Base-by-base conservation (phyloP, 2,888 invertebrate genomes). In the Neria commutata region DNA sequence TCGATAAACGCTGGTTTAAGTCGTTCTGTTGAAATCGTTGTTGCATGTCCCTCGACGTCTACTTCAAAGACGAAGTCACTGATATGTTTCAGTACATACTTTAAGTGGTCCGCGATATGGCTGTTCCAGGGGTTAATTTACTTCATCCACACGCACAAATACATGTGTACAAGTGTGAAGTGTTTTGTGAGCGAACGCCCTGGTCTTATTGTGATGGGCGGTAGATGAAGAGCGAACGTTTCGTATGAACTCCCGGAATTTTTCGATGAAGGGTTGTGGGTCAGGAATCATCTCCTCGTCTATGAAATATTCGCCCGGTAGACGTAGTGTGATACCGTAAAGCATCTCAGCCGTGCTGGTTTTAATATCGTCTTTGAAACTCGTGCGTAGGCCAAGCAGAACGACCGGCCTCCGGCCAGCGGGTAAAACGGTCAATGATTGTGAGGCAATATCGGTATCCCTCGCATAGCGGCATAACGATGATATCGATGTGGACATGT, bases 401-500 rank as follows among this genome's bases (percentile, higher is more conserved):
- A 80, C 71, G 3, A 67, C 62, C 0, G 77, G 67, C 69, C 25
- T 66, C 70, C 2, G 68, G 69, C 70, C 71, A 74, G 6, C 69
- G 45, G 3, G 58, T 45, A 47, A 61, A 63, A 8, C 65, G 25
- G 16, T 64, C 61, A 0, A 62, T 52, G 19, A 62, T 63, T 8
- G 60, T 64, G 0, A 81, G 68, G 21, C 72, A 67, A 58, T 80
- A 81, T 3, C 65, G 60, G 52, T 60, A 72, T 10, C 71, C 75
- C 14, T 67, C 70, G n/a, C 52, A 62, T 10, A 42, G 26, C 2
- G 57, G 56, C 2, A 63, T 42, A 1, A 49, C 58, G 3, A 64
- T 54, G 4, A 83, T 66, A 65, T 83, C 81, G 8, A 83, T 68
- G 64, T 83, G 81, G 4, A 83, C 67, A 57, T 81, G 79, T 2